Evolutionary conservation across 2,113 vertebrate genomes (phyloP).

Genomic region (Macrotus californicus): DNA sequence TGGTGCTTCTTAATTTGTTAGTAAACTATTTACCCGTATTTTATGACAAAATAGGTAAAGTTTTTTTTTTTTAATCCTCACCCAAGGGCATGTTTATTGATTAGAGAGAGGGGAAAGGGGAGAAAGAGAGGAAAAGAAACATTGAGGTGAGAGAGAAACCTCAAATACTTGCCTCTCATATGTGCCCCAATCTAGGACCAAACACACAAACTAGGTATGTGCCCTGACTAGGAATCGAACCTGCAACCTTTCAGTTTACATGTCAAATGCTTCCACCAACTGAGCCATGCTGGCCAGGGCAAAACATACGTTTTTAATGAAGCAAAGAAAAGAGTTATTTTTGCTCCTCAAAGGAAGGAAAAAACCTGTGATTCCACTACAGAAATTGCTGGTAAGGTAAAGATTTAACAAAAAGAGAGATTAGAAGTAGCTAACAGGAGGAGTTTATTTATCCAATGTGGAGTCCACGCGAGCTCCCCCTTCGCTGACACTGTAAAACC

Average conservation of each 20-base stretch:
- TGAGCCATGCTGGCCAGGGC: background rate
- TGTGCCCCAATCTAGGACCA: background rate
- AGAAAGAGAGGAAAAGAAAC: background rate
- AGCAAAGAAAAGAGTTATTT: conserved; percentile 11
- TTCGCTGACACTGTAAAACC: background rate
- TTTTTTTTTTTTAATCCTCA: background rate
- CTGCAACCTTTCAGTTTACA: background rate
- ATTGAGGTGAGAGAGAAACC: background rate
- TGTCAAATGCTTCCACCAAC: background rate
- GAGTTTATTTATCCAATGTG: background rate
- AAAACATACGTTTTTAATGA: conserved; percentile 19
- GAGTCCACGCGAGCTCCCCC: background rate
- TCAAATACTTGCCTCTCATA: background rate
- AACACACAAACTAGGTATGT: background rate
- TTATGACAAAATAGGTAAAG: background rate
- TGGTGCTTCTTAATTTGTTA: background rate
- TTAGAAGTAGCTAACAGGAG: background rate
- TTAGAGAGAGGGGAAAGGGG: background rate
- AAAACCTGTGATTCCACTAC: background rate
- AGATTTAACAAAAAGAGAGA: background rate
- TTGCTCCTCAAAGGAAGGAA: background rate
- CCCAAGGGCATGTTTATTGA: background rate
- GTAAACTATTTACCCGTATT: background rate
- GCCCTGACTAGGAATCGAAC: background rate
- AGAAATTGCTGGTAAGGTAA: background rate